Base-by-base conservation (phyloP, 2,888 invertebrate species). In the Eudemis profundana region DNA sequence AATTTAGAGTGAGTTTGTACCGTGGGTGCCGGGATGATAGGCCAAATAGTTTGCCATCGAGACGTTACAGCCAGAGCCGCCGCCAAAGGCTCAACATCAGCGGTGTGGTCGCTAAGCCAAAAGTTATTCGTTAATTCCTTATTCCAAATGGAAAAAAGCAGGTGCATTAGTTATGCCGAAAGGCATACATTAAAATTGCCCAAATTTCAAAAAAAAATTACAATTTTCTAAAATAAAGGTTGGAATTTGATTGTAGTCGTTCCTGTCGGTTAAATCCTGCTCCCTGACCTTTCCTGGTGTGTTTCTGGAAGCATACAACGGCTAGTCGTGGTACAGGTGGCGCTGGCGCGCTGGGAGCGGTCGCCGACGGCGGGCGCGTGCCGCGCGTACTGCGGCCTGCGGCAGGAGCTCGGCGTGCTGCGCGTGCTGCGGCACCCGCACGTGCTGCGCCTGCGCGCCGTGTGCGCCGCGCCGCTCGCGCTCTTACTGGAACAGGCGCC, bases 361-460 rank as follows among this genome's bases (percentile, higher is more conserved):
- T 98, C 98, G 83, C 98, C 98, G 0, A 86, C 96, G 29, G 97
- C 98, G 78, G 97, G 97, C 68, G 97, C 98, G 0, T 98, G 98
- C 78, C 97, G 98, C 83, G 98, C 99, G 0, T 99, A 99, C 89
- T 97, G 98, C 83, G 98, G 98, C 0, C 97, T 98, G 1, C 93
- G 99, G 15, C 98, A 98, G 85, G 99, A 99, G 87, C 92, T 99
- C 60, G 95, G 96, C 75, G 98, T 99, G 69, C 91, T 99, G 53
- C 84, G 96, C 59, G 95, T 96, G 5, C 93, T 99, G 59, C 94
- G 96, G 57, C 99, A 99, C 91, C 94, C 96, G 1, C 96, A 99
- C 90, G 98, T 99, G 69, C 97, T 99, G 60, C 97, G 98, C 2
- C 94, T 99, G 71, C 94, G 98, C 36, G 99, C 98, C 0, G 96